Base-by-base conservation (phyloP, 37 sponge, comb jelly and placozoan species). In the Chondrilla cf. caribensis region DNA sequence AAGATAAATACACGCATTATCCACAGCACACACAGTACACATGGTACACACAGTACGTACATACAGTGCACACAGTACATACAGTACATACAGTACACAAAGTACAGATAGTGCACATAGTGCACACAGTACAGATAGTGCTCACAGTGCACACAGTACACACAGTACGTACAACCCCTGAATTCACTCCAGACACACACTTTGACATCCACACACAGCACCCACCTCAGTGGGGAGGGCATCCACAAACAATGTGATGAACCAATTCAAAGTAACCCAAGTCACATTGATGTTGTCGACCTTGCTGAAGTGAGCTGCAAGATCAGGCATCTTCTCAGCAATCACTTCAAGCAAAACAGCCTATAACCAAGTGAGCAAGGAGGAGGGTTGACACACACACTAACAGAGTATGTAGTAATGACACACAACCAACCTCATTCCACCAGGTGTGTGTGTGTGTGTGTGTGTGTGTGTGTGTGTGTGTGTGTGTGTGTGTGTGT, bases 241-340 rank as follows among this genome's bases (percentile, higher is more conserved):
- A 39, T 92, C 92, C 8, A 78, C 75, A 31, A 92, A 92, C n/a
- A 92, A 55, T 2, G 92, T 92, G 51, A 92, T 79, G 37, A 87
- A 92, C 92, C 92, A 92, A 81, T 92, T 92, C 60, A 88, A 79
- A 25, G 88, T 88, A 58, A 92, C 81, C 38, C 87, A 33, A 15
- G 92, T 80, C 6, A 92, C 76, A 44, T 92, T 87, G 79, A 86
- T 92, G 51, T 47, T 47, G 77, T 22, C 59, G 47, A 77, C 38
- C 19, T 25, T 54, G 17, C 60, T 32, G 25, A 92, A 70, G 64
- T 92, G 92, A 6, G 51, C 19, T 17, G 36, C 43, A 2, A 92
- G 75, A 8, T 29, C 43, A 31, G 89, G 89, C 38, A 92, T 72
- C 72, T 88, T 79, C 28, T 79, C 68, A 19, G 72, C 72, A 32